Evolutionary conservation across 2,113 vertebrate species (phyloP).

Genomic region (Macrotus californicus): DNA sequence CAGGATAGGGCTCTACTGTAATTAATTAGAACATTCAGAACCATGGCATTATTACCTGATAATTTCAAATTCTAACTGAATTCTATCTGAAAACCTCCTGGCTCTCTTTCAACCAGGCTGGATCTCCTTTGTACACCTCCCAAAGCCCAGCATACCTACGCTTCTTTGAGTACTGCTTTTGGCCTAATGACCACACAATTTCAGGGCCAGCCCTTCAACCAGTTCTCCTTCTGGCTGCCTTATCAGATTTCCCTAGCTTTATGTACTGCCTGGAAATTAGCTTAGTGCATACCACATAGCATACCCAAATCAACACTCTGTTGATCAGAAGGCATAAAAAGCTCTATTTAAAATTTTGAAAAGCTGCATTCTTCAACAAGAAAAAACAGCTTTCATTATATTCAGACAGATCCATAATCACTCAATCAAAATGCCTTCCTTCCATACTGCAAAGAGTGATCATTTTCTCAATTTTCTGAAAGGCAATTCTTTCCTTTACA

Average conservation of each 20-base stretch:
- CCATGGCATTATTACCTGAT: background rate
- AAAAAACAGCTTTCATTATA: slow-evolving; percentile 21
- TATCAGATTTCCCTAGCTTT: background rate
- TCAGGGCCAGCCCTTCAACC: background rate
- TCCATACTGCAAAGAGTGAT: slow-evolving; percentile 67
- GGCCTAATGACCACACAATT: background rate
- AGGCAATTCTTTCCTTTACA: slow-evolving; percentile 62
- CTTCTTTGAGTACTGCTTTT: background rate
- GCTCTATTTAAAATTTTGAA: slow-evolving; percentile 12
- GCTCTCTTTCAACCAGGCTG: background rate
- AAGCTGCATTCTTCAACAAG: background rate
- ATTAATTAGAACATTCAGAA: background rate
- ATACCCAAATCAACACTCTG: background rate
- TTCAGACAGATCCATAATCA: slow-evolving; percentile 40
- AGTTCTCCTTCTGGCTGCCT: background rate
- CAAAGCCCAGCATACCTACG: background rate
- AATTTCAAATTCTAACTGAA: background rate
- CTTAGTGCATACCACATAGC: background rate
- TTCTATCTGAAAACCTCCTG: background rate
- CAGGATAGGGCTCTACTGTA: background rate
- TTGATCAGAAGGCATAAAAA: background rate
- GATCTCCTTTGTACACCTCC: background rate
- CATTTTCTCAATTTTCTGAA: slow-evolving; percentile 74
- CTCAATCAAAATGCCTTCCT: slow-evolving; percentile 73
- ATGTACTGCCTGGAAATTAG: background rate